Conservation (phyloP, 2,888 invertebrate species). For the Ephialtes manifestator region DNA sequence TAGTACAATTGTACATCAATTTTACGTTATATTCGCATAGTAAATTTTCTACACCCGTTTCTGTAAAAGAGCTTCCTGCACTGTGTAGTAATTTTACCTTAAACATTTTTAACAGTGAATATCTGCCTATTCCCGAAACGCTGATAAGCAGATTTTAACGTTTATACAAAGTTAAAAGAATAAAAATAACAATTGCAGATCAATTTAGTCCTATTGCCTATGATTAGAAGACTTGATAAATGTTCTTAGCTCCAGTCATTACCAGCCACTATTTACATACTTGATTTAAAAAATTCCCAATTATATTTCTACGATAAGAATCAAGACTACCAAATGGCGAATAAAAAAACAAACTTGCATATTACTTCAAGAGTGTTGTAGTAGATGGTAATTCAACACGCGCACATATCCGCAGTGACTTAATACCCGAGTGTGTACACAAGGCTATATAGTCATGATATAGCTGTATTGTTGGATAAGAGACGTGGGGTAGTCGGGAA, state of each 20-base stretch:
- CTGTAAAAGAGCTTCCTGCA: too few species aligned
- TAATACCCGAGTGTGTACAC: slow-evolving; percentile 38
- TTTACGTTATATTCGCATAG: too few species aligned
- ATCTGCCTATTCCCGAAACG: too few species aligned
- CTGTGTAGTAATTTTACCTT: too few species aligned
- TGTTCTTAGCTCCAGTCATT: neutral
- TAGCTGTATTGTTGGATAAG: slow-evolving; percentile 6
- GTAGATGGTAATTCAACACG: slow-evolving; percentile 42
- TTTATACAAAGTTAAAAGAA: neutral
- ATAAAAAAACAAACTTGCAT: neutral
- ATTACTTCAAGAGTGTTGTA: neutral
- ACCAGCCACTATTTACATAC: neutral
- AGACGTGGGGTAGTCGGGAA: slow-evolving; percentile 46
- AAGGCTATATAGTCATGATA: neutral
- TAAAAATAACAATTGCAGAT: neutral
- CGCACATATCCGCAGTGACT: slow-evolving; percentile 47
- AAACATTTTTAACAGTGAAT: too few species aligned
- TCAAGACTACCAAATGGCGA: neutral
- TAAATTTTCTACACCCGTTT: too few species aligned
- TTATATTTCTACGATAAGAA: neutral
- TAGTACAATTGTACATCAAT: too few species aligned
- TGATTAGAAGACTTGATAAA: neutral
- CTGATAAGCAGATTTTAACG: neutral
- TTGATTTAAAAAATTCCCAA: neutral
- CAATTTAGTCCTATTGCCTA: neutral